A percentile compares a stretch with the other conserved stretches of the same genome.
Evolutionary conservation across 2,113 vertebrate genomes (phyloP).

Genomic region (Burhinus oedicnemus): DNA sequence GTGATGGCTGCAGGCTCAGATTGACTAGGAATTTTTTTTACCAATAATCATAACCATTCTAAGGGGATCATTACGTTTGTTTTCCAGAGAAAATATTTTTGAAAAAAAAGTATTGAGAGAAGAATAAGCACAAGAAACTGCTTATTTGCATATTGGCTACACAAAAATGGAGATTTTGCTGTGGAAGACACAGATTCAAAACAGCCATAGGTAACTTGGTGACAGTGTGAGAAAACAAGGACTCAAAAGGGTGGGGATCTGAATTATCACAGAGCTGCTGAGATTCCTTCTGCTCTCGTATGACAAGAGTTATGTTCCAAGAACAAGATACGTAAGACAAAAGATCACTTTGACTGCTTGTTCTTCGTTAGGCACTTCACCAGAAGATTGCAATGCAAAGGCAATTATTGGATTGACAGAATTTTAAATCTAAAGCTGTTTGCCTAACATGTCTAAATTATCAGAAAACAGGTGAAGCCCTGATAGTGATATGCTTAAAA

Average conservation of each 20-base stretch:
- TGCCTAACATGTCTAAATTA: background rate
- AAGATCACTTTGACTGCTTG: background rate
- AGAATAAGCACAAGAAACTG: background rate
- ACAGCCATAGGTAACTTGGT: background rate
- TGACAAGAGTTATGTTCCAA: background rate
- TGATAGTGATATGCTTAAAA: background rate
- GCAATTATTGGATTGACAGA: background rate
- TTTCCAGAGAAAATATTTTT: background rate
- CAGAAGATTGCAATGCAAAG: background rate
- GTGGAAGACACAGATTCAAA: constrained; percentile 2
- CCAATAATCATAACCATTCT: background rate
- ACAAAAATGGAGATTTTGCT: background rate
- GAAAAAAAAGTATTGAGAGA: background rate
- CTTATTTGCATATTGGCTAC: background rate
- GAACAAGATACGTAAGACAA: background rate
- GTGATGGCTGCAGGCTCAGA: background rate
- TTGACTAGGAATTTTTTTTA: background rate
- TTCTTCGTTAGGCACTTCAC: background rate
- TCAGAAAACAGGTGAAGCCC: background rate
- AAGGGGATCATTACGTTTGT: background rate
- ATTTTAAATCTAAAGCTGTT: background rate
- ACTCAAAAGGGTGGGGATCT: background rate
- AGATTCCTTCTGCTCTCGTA: background rate
- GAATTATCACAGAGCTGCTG: background rate
- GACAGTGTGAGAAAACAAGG: background rate